Base-by-base conservation (phyloP, 2,888 invertebrate species). In the Autographa pulchrina region DNA sequence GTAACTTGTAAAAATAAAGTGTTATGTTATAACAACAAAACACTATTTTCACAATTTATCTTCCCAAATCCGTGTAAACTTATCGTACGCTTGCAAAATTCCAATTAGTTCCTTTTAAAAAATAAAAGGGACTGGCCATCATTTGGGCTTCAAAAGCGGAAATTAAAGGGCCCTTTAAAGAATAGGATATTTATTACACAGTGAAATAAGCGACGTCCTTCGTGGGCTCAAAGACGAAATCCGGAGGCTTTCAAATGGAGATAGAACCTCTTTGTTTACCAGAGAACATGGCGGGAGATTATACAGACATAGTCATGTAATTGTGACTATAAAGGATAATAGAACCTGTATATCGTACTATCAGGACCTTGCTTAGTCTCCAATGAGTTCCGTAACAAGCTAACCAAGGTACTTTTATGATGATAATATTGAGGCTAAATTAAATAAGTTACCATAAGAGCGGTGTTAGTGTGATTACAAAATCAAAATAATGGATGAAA, bases 111-210 rank as follows among this genome's bases (percentile, higher is more conserved):
- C 13, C 56, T 56, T 2, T 59, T 32, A n/a, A 60, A 65, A 13
- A 61, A 16, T 58, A 66, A 68, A 52, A 20, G 48, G 56, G 18
- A 16, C 43, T n/a, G n/a, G 16, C 16, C 60, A 13, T 41, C 65
- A 70, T 58, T 35, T 6, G 35, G 62, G 43, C 58, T 76, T 65
- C 58, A 48, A 61, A 48, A 59, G n/a, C 73, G 73, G 62, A 76
- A 78, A 80, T 78, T 75, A 75, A 73, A 78, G 43, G 43, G 62
- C 31, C 32, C 61, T 41, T 60, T 68, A 9, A 59, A 58, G 31
- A 68, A 43, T 54, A 61, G 56, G 58, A 64, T 80, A 80, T 77
- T 76, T 76, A 76, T 65, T 80, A 73, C 66, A 70, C 32, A 41
- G 69, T 31, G n/a, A 73, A 73, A 73, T 73, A 58, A 73, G 63